These are phyloP conservation scores for Pseudomugil tenellus DNA, from an alignment of 2,797 vertebrate genomes.

Conservation along the genomic window DNA sequence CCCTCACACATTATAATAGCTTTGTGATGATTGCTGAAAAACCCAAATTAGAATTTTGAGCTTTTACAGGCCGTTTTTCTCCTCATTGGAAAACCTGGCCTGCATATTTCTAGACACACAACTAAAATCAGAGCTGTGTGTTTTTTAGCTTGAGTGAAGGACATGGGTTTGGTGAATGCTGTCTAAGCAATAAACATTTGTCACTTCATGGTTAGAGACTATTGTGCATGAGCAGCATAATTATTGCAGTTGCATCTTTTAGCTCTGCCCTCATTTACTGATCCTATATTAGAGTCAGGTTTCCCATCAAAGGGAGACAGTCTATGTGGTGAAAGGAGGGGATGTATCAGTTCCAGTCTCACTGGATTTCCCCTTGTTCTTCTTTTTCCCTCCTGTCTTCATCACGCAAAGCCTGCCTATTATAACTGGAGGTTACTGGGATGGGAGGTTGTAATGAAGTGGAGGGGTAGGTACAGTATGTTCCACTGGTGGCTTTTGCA, in stretches of 20 bases:
- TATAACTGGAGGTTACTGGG: slow-evolving; percentile 52
- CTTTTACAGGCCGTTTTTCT: not conserved
- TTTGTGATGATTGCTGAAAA: slow-evolving; percentile 1
- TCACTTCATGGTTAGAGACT: slow-evolving; percentile 34
- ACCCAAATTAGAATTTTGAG: not conserved
- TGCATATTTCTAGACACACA: not conserved
- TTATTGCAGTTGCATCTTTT: slow-evolving; percentile 52
- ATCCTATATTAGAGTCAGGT: slow-evolving; percentile 50
- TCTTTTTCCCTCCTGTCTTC: slow-evolving; percentile 13
- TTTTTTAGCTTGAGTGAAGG: too few relatives aligned
- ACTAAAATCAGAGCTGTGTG: slow-evolving; percentile 5
- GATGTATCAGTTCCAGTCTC: slow-evolving; percentile 48
- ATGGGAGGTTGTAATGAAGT: slow-evolving; percentile 44
- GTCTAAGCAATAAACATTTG: slow-evolving; percentile 45
- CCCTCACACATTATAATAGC: too few relatives aligned
- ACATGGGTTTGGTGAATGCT: slow-evolving; percentile 5
- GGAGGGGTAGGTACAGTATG: slow-evolving; percentile 44
- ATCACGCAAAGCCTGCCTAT: slow-evolving; percentile 32
- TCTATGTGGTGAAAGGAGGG: slow-evolving; percentile 45
- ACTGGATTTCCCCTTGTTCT: slow-evolving; percentile 45
- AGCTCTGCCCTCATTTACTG: slow-evolving; percentile 53
- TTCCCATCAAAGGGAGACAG: slow-evolving; percentile 62
- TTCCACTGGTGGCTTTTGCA: slow-evolving; percentile 40
- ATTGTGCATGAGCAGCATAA: slow-evolving; percentile 32
- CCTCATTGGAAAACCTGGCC: slow-evolving; percentile 16